phyloP scores from a whole-genome alignment of 1,140 invertebrate genomes.

The Drosophila paulistorum region DNA sequence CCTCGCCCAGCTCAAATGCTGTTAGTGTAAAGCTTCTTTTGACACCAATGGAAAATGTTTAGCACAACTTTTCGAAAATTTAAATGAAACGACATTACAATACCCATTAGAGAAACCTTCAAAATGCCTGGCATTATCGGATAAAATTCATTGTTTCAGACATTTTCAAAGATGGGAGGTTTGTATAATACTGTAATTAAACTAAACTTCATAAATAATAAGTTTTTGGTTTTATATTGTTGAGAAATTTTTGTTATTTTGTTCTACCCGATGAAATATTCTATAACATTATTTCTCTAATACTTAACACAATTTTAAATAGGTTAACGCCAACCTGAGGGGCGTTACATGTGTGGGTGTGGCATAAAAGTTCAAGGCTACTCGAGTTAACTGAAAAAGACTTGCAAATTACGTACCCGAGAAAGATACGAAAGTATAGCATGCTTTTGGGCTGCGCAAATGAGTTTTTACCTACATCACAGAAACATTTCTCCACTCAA shows the following conservation, averaged over 20 bases:
- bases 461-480: background rate
- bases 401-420: too few species aligned
- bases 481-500: too few species aligned
- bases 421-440: constrained; percentile 22
- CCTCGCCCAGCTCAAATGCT: constrained; percentile 41
- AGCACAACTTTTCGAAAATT: constrained; percentile 27
- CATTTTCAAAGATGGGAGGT: too few species aligned
- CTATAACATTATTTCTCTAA: background rate
- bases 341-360: background rate
- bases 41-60: constrained; percentile 26
- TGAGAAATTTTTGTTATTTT: too few species aligned
- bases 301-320: constrained; percentile 4
- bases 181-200: too few species aligned
- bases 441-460: constrained; percentile 44
- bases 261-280: too few species aligned
- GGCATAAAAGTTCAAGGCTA: background rate
- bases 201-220: too few species aligned
- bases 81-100: constrained; percentile 14
- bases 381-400: background rate
- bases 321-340: constrained; percentile 4
- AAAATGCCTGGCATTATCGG: too few species aligned
- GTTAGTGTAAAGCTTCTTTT: constrained; percentile 43
- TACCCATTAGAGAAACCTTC: constrained; percentile 3
- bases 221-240: too few species aligned
- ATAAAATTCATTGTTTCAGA: too few species aligned